A percentile compares a stretch with the other conserved stretches of the same genome.
phyloP scores from a whole-genome alignment of 2,113 vertebrate genomes.

The Psophia crepitans region DNA sequence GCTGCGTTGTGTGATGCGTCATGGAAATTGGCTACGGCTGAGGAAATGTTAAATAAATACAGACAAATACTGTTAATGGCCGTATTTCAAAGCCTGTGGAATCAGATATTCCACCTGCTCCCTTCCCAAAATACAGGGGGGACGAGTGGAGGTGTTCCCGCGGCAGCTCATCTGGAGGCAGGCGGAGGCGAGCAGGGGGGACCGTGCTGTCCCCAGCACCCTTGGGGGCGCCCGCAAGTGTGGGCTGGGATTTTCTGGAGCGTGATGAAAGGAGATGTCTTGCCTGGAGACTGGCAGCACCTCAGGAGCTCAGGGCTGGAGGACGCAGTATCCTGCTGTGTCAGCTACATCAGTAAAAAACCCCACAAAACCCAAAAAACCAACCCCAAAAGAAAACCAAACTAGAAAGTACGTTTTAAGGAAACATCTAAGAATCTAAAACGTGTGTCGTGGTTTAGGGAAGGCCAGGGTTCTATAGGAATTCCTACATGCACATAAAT shows the following conservation, averaged over 20 bases:
- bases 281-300: background rate
- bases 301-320: background rate
- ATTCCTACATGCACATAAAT: accelerated
- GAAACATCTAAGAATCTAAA: background rate
- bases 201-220: accelerated
- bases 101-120: background rate
- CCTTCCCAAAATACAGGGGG: background rate
- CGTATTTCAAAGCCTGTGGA: background rate
- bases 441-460: accelerated
- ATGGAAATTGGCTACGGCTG: background rate
- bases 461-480: background rate
- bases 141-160: accelerated
- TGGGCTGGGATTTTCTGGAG: background rate
- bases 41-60: background rate
- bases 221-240: background rate
- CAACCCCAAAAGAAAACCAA: background rate
- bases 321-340: accelerated
- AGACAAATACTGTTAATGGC: background rate
- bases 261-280: accelerated
- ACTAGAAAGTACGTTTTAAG: background rate
- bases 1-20: background rate
- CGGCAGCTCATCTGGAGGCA: background rate
- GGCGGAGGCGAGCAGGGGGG: accelerated
- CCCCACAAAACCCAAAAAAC: background rate
- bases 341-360: accelerated